phyloP scores from a whole-genome alignment of 1,140 invertebrate species.

The Platorchestia sp. region DNA sequence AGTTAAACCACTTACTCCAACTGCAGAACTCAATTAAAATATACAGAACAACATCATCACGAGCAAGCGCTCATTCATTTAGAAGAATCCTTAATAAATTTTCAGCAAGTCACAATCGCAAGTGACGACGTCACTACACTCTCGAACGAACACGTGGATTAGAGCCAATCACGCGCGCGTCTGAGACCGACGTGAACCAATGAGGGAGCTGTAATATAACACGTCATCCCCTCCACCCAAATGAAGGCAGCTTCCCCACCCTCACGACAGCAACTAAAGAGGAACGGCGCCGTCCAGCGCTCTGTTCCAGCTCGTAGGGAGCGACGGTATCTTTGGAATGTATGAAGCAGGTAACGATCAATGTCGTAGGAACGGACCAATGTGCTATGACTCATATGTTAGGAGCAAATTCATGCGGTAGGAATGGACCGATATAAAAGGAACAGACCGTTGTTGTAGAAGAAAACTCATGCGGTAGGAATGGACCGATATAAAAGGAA shows the following conservation, averaged over 20 bases:
- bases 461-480: too few species aligned
- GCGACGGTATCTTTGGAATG: not conserved
- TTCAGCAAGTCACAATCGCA: not conserved
- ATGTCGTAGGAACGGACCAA: too few species aligned
- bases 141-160: conserved; percentile 45
- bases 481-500: too few species aligned
- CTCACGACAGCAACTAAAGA: not conserved
- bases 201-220: not conserved
- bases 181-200: not conserved
- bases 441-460: too few species aligned
- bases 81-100: not conserved
- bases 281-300: not conserved
- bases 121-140: conserved; percentile 14
- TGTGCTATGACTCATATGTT: too few species aligned
- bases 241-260: not conserved
- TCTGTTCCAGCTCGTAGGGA: not conserved
- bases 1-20: not conserved
- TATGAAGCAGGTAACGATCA: not conserved
- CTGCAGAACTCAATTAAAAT: not conserved
- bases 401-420: too few species aligned
- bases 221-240: conserved; percentile 38
- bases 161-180: not conserved
- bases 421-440: too few species aligned
- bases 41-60: not conserved
- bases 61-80: not conserved